A percentile compares a stretch with the other conserved stretches of the same genome.
Evolutionary conservation across 2,888 invertebrate genomes (phyloP).

Genomic region (Phyto melanocephala): DNA sequence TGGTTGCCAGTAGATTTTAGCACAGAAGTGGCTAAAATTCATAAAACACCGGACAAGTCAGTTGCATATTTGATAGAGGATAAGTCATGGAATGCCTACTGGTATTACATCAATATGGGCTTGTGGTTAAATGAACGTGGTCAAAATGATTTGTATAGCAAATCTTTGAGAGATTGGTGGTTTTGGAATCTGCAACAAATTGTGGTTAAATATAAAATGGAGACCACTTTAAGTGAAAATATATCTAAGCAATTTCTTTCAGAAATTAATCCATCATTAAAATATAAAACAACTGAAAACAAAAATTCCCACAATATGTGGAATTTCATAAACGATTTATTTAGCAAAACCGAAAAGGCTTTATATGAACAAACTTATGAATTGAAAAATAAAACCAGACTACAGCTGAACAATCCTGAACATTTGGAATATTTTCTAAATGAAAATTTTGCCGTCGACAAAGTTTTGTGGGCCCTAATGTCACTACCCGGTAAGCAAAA

Average conservation of each 20-base stretch:
- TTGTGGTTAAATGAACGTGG: conserved; percentile 49
- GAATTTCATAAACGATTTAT: conserved; percentile 9
- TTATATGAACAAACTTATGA: conserved; percentile 26
- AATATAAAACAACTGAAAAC: not conserved
- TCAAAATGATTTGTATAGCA: conserved; percentile 66
- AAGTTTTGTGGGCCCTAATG: conserved; percentile 18
- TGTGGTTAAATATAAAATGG: conserved; percentile 82
- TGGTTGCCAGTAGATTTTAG: conserved; percentile 14
- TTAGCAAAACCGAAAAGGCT: conserved; percentile 9
- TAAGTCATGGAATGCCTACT: conserved; percentile 81
- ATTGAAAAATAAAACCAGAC: conserved; percentile 46
- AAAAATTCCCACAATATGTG: not conserved
- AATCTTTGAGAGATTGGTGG: conserved; percentile 82
- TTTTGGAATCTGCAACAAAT: conserved; percentile 84
- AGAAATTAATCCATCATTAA: too few species aligned
- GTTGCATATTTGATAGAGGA: conserved; percentile 83
- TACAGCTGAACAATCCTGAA: conserved; percentile 52
- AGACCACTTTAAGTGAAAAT: not conserved
- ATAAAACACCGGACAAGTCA: not conserved
- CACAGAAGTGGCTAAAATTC: not conserved
- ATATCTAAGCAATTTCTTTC: too few species aligned
- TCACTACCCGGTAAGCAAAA: not conserved
- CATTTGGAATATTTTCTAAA: conserved; percentile 62
- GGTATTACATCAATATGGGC: conserved; percentile 77
- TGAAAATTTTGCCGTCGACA: not conserved